Evolutionary conservation across 2,888 invertebrate genomes (phyloP), one percentile per base, ranked within the genome.

Genomic region (Ommatoiulus sabulosus): DNA sequence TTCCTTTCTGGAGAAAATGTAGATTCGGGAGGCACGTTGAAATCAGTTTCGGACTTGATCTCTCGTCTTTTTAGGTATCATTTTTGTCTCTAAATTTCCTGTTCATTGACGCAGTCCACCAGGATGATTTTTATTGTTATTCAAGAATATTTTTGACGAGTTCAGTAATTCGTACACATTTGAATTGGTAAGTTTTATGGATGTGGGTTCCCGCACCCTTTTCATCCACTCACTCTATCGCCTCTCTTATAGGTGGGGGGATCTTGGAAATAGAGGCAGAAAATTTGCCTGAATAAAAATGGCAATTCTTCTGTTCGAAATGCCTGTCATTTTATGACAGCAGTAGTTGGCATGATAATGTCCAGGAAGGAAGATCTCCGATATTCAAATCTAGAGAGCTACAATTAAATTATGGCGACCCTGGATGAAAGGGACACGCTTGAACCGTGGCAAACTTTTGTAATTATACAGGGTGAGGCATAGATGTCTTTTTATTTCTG

Each of bases 71-170:
- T 3, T 7, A 35, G 80, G 35, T 80, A 80, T 80, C 80, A 24
- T 35, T 80, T 80, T 80, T 80, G 80, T 80, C 80, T 80, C 80
- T 35, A 80, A 80, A 80, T 80, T 80, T 80, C 80, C 80, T 35
- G 24, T 80, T 80, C 80, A 80, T 80, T 80, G 80, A 80, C 80
- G 80, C 80, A 35, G 35, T 80, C 12, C 80, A 35, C 80, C 35
- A 80, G 80, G 15, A 80, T 80, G 80, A 80, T 80, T 80, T 80
- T 80, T 80, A 80, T 80, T 80, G 80, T 80, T 80, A 80, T 80
- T 80, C 80, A 80, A 80, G 80, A 80, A 35, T 80, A 80, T 80
- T 80, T 80, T 80, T 80, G 80, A 80, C 80, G 80, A 80, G 80
- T 80, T 80, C 24, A 80, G 80, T 80, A 80, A 80, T 80, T 80